Percentiles rank a stretch among this genome's conserved stretches.
Evolutionary conservation across 2,888 invertebrate genomes (phyloP).

Genomic region (Drosophila heteroneura): DNA sequence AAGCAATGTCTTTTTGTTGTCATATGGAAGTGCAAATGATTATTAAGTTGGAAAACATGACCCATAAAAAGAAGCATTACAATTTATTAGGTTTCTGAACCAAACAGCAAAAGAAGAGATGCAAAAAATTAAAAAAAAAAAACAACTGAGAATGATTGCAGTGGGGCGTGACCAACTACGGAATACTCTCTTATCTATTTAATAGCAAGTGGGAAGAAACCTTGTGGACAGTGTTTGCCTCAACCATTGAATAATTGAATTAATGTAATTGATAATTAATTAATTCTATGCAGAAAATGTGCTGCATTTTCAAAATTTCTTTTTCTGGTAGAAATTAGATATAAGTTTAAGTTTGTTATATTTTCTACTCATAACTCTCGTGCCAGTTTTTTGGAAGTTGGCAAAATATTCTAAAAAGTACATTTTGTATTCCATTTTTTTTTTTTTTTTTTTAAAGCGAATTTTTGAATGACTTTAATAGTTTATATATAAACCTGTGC

Average conservation of each 20-base stretch:
- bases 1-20: constrained; percentile 35
- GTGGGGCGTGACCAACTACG: neutral
- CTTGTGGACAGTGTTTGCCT: neutral
- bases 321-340: neutral
- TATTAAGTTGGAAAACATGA: constrained; percentile 41
- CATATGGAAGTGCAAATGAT: constrained; percentile 49
- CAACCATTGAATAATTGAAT: too few species aligned
- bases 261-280: too few species aligned
- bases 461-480: neutral
- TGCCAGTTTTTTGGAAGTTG: neutral
- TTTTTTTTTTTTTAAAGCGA: neutral
- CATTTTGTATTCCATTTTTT: neutral
- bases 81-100: constrained; percentile 47
- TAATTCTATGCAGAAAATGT: neutral
- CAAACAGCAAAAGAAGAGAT: constrained; percentile 2
- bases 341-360: neutral
- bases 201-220: neutral
- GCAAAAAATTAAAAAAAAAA: neutral
- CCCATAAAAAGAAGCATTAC: constrained; percentile 35
- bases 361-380: neutral
- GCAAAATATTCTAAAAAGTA: neutral
- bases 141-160: neutral
- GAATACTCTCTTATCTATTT: neutral
- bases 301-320: neutral
- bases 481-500: neutral